Conservation (phyloP, 2,888 invertebrate genomes). For the Drosophila suboccidentalis region DNA sequence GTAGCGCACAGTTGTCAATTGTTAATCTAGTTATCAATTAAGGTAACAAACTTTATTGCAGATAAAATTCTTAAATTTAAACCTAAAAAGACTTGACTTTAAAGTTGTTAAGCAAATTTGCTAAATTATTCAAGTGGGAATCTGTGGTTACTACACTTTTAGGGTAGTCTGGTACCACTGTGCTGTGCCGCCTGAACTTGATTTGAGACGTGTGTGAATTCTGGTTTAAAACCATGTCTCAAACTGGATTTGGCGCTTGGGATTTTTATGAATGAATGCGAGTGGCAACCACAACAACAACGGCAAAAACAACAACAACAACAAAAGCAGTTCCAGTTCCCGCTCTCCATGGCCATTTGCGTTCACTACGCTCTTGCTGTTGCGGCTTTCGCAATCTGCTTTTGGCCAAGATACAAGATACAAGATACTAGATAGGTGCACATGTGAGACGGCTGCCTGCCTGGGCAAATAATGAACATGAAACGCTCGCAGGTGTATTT, state of each 20-base stretch:
- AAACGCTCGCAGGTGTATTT: constrained; percentile 71
- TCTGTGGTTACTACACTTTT: neutral
- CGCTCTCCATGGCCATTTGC: constrained; percentile 71
- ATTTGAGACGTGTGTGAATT: constrained; percentile 70
- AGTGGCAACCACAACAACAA: constrained; percentile 48
- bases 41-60: constrained; percentile 17
- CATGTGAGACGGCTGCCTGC: constrained; percentile 56
- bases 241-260: constrained; percentile 81
- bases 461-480: constrained; percentile 68
- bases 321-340: constrained; percentile 45
- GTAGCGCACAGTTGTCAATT: constrained; percentile 50
- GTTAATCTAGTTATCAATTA: constrained; percentile 18
- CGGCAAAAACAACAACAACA: constrained; percentile 46
- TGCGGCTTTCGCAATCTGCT: constrained; percentile 75
- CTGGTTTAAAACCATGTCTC: constrained; percentile 70
- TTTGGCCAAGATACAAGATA: constrained; percentile 58
- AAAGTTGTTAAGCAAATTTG: neutral
- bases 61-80: constrained; percentile 1
- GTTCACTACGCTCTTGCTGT: constrained; percentile 65
- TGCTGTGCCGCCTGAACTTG: constrained; percentile 58
- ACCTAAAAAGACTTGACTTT: neutral
- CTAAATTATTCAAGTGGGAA: too few species aligned
- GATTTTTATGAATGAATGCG: constrained; percentile 82
- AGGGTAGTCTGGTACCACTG: constrained; percentile 37
- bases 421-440: constrained; percentile 53